Base-by-base conservation (phyloP, 64 coral and sea anemone genomes). In the Platygyra sinensis region DNA sequence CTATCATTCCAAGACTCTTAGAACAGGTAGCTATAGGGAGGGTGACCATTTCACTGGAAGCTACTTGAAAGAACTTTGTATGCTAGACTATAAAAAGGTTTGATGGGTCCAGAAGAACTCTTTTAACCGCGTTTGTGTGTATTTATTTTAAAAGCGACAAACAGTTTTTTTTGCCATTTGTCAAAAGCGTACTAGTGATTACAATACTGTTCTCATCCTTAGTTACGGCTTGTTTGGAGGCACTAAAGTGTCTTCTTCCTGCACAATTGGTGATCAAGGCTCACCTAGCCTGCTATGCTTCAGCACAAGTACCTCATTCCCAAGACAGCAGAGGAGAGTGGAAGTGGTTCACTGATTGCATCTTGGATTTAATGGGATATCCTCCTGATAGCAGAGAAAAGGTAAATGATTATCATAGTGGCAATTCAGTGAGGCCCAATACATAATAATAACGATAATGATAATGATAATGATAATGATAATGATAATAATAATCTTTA, bases 231-330 rank as follows among this genome's bases (percentile, higher is more conserved):
- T 91, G 89, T 76, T 33, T 91, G 9, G 62, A 75, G n/a, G 80
- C 89, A 4, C 59, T 91, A 22, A 91, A 91, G 55, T 76, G 80
- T 38, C 14, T 91, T 62, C 69, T 91, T 86, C 89, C 89, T 62
- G 80, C 57, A 12, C 27, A 54, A 42, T 30, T 86, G 54, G 80
- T 82, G 5, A 36, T 82, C 12, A 29, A 84, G 22, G 30, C 62
- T 22, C 62, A 84, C 19, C 5, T 71, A 11, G 22, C 62, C 7
- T 65, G 62, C 33, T 84, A 84, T 63, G 65, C 63, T 2, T 51
- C 38, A 2, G 22, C 81, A 14, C 81, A 71, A 69, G 62, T 1
- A 6, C 81, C 61, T 49, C 33, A 84, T 65, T 69, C 63, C 30
- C 33, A 51, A 69, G 32, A 42, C 17, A 84, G 17, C 12, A 62